Base-by-base conservation (phyloP, 2,113 vertebrate genomes). In the Monarcha castaneiventris region DNA sequence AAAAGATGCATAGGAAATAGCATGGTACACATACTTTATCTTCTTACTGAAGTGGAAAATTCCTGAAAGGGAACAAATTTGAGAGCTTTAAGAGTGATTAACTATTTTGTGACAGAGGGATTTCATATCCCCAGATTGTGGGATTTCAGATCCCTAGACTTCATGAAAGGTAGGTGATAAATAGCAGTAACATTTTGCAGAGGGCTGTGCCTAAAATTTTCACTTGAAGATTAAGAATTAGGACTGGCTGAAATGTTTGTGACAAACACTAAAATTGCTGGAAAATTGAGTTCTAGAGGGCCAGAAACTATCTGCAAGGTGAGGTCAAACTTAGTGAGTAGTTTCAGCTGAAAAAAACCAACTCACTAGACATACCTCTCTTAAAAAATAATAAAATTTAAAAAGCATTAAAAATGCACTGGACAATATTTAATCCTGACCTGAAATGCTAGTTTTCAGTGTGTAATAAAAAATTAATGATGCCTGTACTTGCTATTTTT, bases 1-100 rank as follows among this genome's bases (percentile, higher is more conserved):
- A 85, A 93, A 82, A 91, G 59, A 59, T 55, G 49, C 15, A 48
- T 14, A 71, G 66, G 73, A 90, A 94, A 93, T 74, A 78, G 51
- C 14, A 81, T 2, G 23, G 51, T 74, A 30, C 16, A 41, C 58
- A 61, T 17, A 82, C 26, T 73, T 69, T n/a, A 44, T 48, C 69
- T 68, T 86, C 21, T 37, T 86, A 94, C 11, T 79, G 48, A 94
- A 87, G 54, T 66, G 51, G 76, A 90, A 93, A 95, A 96, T 73
- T 88, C 52, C 33, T 83, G 37, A n/a, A 93, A 94, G 25, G 62
- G 33, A 77, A 90, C 29, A 48, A 75, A 84, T 55, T 17, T 62
- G 41, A 67, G 44, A 90, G 22, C 13, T 81, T 90, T 88, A 66
- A 51, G 44, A 72, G 26, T 25, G 48, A 78, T 73, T 66, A 91